Percentiles rank a stretch among this genome's conserved stretches.
Conservation (phyloP, 2,888 invertebrate genomes). For the Odontothrips loti region DNA sequence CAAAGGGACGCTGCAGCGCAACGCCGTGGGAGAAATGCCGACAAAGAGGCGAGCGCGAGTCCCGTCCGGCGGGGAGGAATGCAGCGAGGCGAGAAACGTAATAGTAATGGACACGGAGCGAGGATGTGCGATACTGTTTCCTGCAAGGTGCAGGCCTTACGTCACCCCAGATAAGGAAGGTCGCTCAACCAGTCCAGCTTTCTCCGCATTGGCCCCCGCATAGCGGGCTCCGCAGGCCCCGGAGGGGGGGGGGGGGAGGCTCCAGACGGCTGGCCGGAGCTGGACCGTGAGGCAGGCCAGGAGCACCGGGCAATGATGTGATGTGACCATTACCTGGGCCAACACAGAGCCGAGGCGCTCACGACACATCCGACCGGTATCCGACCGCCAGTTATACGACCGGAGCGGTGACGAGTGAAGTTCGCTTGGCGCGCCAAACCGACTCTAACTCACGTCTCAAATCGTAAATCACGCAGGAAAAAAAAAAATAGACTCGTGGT, state of each 20-base stretch:
- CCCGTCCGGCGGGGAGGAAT: too few species aligned
- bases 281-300: neutral
- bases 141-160: neutral
- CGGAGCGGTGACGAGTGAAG: neutral
- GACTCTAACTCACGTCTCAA: neutral
- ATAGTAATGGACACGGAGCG: neutral
- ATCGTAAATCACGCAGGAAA: too few species aligned
- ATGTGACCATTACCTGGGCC: neutral
- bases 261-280: neutral
- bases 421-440: neutral
- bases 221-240: neutral
- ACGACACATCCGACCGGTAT: neutral
- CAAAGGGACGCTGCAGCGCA: too few species aligned
- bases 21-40: too few species aligned
- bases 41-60: too few species aligned
- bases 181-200: constrained; percentile 16
- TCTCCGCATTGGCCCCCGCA: neutral
- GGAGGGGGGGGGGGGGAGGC: neutral
- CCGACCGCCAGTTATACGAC: neutral
- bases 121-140: neutral
- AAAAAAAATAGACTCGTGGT: too few species aligned
- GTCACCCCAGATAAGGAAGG: constrained; percentile 8
- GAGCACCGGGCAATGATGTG: neutral
- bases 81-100: too few species aligned
- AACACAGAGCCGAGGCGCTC: neutral